phyloP scores from a whole-genome alignment of 2,797 vertebrate species.

The Rallus crepitans region DNA sequence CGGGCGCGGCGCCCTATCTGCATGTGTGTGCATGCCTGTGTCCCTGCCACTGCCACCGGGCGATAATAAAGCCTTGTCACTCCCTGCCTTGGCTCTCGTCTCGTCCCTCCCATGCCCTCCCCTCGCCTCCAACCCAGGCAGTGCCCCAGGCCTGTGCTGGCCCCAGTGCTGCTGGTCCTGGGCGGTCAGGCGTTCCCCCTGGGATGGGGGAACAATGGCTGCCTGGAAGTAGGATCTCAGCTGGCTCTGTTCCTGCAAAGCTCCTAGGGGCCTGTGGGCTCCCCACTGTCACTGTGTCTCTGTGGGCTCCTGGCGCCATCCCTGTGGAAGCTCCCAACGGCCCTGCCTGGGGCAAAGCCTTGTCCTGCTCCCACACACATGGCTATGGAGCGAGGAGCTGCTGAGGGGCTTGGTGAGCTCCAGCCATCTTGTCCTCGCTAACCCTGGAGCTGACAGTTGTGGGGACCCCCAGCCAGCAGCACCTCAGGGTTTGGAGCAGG shows the following conservation, averaged over 20 bases:
- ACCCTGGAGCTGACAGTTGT: rapidly evolving
- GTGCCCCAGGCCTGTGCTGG: rapidly evolving
- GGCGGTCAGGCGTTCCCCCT: rapidly evolving
- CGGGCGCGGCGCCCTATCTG: conserved; percentile 24
- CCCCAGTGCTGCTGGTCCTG: not conserved
- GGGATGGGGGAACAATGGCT: not conserved
- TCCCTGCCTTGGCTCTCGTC: not conserved
- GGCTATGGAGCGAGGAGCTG: not conserved
- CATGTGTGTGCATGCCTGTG: not conserved
- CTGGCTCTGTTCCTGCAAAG: not conserved
- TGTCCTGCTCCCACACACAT: rapidly evolving
- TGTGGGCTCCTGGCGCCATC: rapidly evolving
- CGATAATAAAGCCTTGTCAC: conserved; percentile 62
- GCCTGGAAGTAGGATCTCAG: not conserved
- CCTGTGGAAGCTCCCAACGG: not conserved
- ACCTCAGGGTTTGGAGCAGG: not conserved
- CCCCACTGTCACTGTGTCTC: rapidly evolving
- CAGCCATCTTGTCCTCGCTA: rapidly evolving
- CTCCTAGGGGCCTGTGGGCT: not conserved
- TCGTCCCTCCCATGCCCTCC: not conserved
- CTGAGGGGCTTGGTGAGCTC: not conserved
- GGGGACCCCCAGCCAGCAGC: not conserved
- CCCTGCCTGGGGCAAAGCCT: rapidly evolving
- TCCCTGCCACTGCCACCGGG: not conserved
- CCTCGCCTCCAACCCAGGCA: not conserved